Percentiles rank a stretch among this genome's conserved stretches.
Evolutionary conservation across 2,113 vertebrate species (phyloP).

Genomic region (Megaceryle torquata): DNA sequence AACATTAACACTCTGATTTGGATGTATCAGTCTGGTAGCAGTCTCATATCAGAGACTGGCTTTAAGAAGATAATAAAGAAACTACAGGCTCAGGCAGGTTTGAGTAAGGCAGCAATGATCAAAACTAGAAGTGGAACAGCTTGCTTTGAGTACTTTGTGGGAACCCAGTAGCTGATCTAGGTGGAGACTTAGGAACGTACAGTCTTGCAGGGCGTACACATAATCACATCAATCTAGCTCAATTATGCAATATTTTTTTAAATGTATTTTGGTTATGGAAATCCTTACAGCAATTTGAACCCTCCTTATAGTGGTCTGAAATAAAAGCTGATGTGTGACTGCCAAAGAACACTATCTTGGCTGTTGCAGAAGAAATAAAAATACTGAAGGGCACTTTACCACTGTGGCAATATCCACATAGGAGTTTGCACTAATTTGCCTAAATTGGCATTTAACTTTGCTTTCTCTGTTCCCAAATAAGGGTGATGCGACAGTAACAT

Average conservation of each 20-base stretch:
- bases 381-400: background rate
- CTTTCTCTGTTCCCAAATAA: background rate
- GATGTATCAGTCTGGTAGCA: background rate
- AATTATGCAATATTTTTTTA: background rate
- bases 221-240: background rate
- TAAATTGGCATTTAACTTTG: background rate
- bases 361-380: background rate
- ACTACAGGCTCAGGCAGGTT: background rate
- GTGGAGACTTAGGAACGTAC: background rate
- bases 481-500: background rate
- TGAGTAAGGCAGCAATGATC: background rate
- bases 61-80: background rate
- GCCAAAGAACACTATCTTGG: background rate
- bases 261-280: background rate
- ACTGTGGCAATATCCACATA: background rate
- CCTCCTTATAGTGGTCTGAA: background rate
- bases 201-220: background rate
- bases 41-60: background rate
- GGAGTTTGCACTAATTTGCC: background rate
- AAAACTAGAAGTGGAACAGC: background rate
- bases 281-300: background rate
- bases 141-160: background rate
- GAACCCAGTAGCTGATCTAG: background rate
- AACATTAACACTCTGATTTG: background rate
- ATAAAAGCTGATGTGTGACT: background rate